phyloP scores from a whole-genome alignment of 1,140 invertebrate species.

The Cotesia chilonis region DNA sequence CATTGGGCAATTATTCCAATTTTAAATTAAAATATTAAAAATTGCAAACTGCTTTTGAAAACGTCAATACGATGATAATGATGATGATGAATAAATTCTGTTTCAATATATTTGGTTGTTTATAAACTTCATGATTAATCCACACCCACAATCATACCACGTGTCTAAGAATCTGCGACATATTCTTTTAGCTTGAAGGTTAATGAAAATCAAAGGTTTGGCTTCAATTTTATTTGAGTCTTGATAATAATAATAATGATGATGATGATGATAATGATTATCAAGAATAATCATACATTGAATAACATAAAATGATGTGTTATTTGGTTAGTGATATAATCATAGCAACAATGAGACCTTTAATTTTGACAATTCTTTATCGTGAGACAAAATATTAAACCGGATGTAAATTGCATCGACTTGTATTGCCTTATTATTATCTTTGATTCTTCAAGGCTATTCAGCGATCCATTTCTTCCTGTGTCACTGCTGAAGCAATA shows the following conservation, averaged over 20 bases:
- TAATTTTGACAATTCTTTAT: slow-evolving; percentile 1
- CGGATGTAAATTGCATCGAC: slow-evolving; percentile 44
- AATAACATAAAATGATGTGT: neutral
- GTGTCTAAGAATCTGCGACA: slow-evolving; percentile 28
- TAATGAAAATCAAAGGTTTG: slow-evolving; percentile 31
- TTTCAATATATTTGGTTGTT: slow-evolving; percentile 8
- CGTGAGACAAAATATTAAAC: slow-evolving; percentile 14
- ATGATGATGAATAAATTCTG: neutral
- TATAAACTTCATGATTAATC: slow-evolving; percentile 16
- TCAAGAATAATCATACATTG: neutral
- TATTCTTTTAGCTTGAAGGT: slow-evolving; percentile 17
- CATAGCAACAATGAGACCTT: neutral
- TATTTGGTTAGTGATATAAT: neutral
- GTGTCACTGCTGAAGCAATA: slow-evolving; percentile 16
- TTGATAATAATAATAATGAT: neutral
- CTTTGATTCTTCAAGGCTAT: slow-evolving; percentile 38
- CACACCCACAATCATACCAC: slow-evolving; percentile 29
- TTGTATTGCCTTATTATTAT: slow-evolving; percentile 35
- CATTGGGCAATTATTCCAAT: too few relatives aligned
- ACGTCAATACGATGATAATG: neutral
- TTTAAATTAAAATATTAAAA: too few relatives aligned
- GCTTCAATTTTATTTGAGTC: slow-evolving; percentile 16
- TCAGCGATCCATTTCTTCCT: slow-evolving; percentile 42
- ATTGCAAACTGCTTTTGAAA: too few relatives aligned
- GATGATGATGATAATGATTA: too few relatives aligned